These are phyloP conservation scores for Orchestes rusci DNA, from an alignment of 2,888 invertebrate genomes.

Conservation along the genomic window DNA sequence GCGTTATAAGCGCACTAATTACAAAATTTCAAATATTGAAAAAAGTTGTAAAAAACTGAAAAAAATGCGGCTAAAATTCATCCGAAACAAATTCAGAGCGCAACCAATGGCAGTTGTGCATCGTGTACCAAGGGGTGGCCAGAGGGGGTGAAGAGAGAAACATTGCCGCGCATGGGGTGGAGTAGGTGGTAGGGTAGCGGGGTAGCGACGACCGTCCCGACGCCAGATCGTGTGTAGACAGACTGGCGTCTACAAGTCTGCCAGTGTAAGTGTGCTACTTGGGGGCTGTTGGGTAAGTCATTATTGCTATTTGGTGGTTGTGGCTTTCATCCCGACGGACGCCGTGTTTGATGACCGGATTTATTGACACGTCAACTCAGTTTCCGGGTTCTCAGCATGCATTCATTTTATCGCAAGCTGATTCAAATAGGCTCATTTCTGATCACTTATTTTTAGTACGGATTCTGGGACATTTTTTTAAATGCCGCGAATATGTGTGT, in stretches of 20 bases:
- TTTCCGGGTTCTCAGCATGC: slow-evolving; percentile 16
- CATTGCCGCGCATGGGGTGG: slow-evolving; percentile 49
- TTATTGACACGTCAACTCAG: slow-evolving; percentile 15
- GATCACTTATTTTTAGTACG: too few species aligned
- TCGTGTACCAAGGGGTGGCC: slow-evolving; percentile 35
- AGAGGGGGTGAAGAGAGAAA: slow-evolving; percentile 40
- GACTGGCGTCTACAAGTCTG: slow-evolving; percentile 46
- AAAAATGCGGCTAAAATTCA: slow-evolving; percentile 36
- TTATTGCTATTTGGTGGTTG: slow-evolving; percentile 29
- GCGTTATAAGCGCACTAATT: slow-evolving; percentile 15
- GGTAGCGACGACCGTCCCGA: slow-evolving; percentile 56
- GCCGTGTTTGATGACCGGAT: slow-evolving; percentile 23
- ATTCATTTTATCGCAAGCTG: too few species aligned
- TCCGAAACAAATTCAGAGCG: slow-evolving; percentile 26
- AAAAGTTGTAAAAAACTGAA: slow-evolving; percentile 23
- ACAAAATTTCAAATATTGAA: slow-evolving; percentile 18
- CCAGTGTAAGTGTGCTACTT: slow-evolving; percentile 33
- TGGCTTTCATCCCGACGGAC: slow-evolving; percentile 12
- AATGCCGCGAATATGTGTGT: too few species aligned
- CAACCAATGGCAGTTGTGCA: slow-evolving; percentile 37
- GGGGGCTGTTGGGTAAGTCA: slow-evolving; percentile 35
- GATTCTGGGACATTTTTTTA: too few species aligned
- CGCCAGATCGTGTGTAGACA: slow-evolving; percentile 48
- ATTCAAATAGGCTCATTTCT: too few species aligned
- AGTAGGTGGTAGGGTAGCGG: slow-evolving; percentile 48